Evolutionary conservation across 2,888 invertebrate species (phyloP), one percentile per base, ranked within the genome.

Genomic region (Camptogramma bilineatum): DNA sequence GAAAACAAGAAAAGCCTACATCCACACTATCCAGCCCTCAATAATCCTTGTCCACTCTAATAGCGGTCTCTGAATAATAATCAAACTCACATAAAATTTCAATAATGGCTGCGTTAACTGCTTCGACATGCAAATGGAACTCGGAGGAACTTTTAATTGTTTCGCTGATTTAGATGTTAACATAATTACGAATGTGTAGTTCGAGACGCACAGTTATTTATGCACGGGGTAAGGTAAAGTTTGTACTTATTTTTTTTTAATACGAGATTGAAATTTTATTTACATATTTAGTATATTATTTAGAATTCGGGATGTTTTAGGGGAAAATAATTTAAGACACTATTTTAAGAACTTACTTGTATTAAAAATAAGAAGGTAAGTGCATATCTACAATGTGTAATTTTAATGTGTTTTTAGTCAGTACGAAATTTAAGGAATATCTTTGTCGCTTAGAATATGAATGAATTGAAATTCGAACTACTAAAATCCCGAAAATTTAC

Each of bases 41-140:
- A 74, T 77, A 84, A 86, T 83, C 85, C 85, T 73, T 91, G 91
- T 91, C 92, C 91, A 91, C 85, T 87, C 72, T 89, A 91, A 90
- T 88, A 90, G 90, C 87, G 91, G 92, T 91, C 91, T 91, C 90
- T 91, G 91, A 92, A 92, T 91, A 91, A 91, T 91, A 91, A 92
- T 92, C 87, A 90, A 90, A 91, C 87, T 88, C 87, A 84, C 90
- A 90, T 92, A 92, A 92, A 93, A 93, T 93, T 92, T 91, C 92
- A 93, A 93, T 92, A 92, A 91, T 85, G 86, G 83, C 85, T 56
- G 58, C 73, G 81, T 75, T 90, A 93, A 92, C 89, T 84, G 89
- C 87, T 66, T 79, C 76, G 62, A 65, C 74, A 93, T 93, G 91
- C 89, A 91, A 93, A 93, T 93, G 77, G 68, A 52, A 55, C 48